Evolutionary conservation across 2,797 vertebrate genomes (phyloP), one percentile per base, ranked within the genome.

Genomic region (Delichon dasypus): DNA sequence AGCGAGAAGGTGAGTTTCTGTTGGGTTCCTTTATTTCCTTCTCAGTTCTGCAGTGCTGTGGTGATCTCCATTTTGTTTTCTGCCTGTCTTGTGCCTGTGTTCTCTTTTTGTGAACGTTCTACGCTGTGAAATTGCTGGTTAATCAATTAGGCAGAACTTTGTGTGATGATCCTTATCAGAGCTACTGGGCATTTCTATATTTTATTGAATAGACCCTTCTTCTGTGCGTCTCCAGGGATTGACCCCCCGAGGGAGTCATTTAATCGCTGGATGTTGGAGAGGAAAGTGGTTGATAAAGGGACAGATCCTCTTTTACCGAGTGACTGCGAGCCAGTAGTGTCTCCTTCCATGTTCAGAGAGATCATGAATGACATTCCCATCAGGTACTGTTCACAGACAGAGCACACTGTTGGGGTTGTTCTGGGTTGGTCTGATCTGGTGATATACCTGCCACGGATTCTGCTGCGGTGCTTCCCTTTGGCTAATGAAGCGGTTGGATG

Each of bases 331-430:
- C 99, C 99, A 1, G 89, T 99, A 17, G 98, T 99, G 67, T 99
- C 99, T 9, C 98, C 99, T 14, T 99, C 99, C 95, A 99, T 99
- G 99, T 99, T 99, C 97, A 98, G 99, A 92, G 99, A 99, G 97
- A 99, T 99, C 95, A 99, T 99, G 99, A 99, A 99, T 40, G 99
- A 99, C 98, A 99, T 99, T 97, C 99, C 99, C 89, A 99, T 99
- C 98, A 99, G 99, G 99, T 99, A 96, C 29, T 26, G 25, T 10
- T 62, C 54, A 25, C 9, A 21, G 15, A 13, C 4, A 7, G 60
- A 20, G 18, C 10, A 19, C 23, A 26, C 23, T 23, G 20, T 47
- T 58, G 81, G 18, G 23, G 5, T 51, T 17, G 19, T 54, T 57
- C 18, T 55, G 32, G 10, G 8, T 47, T 4, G 13, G 27, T 47